A percentile compares a stretch with the other conserved stretches of the same genome.
Conservation (phyloP, 1,140 invertebrate species). For the Elysia chlorotica region DNA sequence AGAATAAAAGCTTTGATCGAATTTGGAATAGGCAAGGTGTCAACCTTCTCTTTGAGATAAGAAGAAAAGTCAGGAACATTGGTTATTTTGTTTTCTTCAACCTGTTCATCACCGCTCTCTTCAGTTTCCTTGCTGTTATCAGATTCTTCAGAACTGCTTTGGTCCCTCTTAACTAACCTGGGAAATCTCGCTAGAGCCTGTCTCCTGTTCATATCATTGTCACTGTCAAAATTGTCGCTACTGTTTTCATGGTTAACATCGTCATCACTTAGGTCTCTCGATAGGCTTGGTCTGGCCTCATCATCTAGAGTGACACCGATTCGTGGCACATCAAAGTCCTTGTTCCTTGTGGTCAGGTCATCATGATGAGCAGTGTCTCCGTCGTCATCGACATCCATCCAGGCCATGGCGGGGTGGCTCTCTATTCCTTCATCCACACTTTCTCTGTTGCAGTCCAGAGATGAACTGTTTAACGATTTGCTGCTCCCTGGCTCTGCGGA, state of each 20-base stretch:
- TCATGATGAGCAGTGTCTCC: too few species aligned
- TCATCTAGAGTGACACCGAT: too few species aligned
- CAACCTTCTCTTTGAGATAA: slow-evolving; percentile 9
- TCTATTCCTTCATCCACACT: neutral
- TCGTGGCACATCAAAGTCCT: too few species aligned
- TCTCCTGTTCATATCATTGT: too few species aligned
- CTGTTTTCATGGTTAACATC: slow-evolving; percentile 9
- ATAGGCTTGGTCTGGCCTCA: too few species aligned
- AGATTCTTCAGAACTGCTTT: neutral
- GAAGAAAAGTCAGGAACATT: slow-evolving; percentile 12
- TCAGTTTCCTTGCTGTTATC: neutral
- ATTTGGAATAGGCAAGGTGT: slow-evolving; percentile 16
- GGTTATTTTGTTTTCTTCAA: neutral
- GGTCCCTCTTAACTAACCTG: neutral
- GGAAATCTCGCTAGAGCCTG: too few species aligned
- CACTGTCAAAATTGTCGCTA: neutral
- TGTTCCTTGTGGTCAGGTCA: too few species aligned
- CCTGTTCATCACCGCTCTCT: neutral
- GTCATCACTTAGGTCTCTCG: too few species aligned
- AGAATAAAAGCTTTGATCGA: slow-evolving; percentile 12
- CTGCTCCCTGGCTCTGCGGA: neutral
- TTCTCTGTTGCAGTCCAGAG: neutral
- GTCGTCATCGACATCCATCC: slow-evolving; percentile 16
- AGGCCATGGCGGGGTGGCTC: neutral
- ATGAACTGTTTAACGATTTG: neutral